phyloP scores from a whole-genome alignment of 2,113 vertebrate species.

The Saguinus midas region DNA sequence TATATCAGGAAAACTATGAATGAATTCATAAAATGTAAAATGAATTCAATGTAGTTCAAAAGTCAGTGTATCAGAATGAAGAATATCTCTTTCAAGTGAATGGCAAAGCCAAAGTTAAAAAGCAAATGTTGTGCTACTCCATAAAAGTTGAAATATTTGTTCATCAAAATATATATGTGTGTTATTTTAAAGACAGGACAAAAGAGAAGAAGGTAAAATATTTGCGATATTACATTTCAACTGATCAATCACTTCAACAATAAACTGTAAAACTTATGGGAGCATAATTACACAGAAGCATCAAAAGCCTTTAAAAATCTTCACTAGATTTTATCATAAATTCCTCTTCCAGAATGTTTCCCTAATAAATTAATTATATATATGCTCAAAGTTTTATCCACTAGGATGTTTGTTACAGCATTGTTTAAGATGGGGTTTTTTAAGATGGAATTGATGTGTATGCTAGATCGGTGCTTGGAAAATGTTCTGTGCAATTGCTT shows the following conservation, averaged over 20 bases:
- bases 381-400: background rate
- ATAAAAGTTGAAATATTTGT: background rate
- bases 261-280: background rate
- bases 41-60: background rate
- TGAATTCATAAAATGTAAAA: background rate
- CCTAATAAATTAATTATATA: background rate
- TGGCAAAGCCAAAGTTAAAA: background rate
- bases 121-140: background rate
- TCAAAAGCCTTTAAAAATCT: background rate
- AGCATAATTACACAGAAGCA: background rate
- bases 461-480: no score
- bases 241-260: background rate
- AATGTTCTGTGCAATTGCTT: background rate
- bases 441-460: background rate
- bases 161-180: background rate
- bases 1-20: background rate
- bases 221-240: background rate
- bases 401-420: background rate
- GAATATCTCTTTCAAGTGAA: background rate
- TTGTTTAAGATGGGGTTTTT: background rate
- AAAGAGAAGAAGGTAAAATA: background rate
- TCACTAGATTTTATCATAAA: background rate
- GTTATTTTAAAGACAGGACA: background rate
- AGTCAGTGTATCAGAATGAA: background rate
- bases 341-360: background rate